Evolutionary conservation across 2,888 invertebrate species (phyloP).

Genomic region (Caenorhabditis plicata): DNA sequence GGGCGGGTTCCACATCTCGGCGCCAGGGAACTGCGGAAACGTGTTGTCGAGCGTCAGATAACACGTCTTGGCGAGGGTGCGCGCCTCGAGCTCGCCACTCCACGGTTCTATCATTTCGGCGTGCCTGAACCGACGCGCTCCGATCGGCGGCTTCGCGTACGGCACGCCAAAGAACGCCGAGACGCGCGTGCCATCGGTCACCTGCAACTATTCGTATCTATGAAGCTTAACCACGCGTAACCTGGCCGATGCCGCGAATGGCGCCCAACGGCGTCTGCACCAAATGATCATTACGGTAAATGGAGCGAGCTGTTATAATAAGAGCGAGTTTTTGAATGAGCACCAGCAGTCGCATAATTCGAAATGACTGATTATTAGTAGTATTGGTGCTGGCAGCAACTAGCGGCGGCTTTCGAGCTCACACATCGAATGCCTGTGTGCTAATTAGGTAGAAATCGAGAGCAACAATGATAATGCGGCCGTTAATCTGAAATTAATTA

Average conservation of each 20-base stretch:
- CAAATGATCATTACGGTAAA: constrained; percentile 29
- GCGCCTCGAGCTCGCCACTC: constrained; percentile 55
- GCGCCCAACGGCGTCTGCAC: constrained; percentile 44
- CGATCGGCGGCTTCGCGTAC: constrained; percentile 59
- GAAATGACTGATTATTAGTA: no score
- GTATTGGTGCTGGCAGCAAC: no score
- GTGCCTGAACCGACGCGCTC: constrained; percentile 48
- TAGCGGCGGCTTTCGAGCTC: no score
- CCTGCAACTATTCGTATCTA: constrained; percentile 19
- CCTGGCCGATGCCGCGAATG: constrained; percentile 44
- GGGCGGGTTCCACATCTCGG: constrained; percentile 94
- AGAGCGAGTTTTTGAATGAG: not conserved
- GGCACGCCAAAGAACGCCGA: constrained; percentile 61
- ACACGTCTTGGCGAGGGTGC: constrained; percentile 51
- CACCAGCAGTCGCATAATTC: not conserved
- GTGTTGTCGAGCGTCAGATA: constrained; percentile 55
- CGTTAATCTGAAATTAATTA: no score
- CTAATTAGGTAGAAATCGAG: no score
- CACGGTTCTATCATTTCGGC: constrained; percentile 55
- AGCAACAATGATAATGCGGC: no score
- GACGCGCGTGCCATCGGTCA: constrained; percentile 37
- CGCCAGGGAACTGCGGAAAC: constrained; percentile 71
- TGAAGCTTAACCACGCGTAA: not conserved
- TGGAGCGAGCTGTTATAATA: constrained; percentile 8
- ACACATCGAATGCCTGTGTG: no score